Base-by-base conservation (phyloP, 2,888 invertebrate genomes). In the Polyommatus iphigenia region DNA sequence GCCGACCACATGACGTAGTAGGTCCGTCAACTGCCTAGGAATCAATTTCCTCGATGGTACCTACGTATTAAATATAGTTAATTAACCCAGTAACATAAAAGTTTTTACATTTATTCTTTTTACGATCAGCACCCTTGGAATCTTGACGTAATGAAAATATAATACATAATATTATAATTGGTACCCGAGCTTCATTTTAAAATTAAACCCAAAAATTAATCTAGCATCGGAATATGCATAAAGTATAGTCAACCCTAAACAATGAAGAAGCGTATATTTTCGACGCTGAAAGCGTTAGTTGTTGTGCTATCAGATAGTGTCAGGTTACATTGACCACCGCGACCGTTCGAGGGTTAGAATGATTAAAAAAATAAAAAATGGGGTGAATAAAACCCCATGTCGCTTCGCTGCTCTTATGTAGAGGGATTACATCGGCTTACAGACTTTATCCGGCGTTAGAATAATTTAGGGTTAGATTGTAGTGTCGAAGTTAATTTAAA, bases 251-350 rank as follows among this genome's bases (percentile, higher is more conserved):
- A 67, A 29, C 62, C 67, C 67, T 29, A 15, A 20, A 59, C 24
- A 62, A 59, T 10, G 67, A 67, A 29, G 67, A 15, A 75, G 78
- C 81, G 78, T 80, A 79, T 82, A 78, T 80, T 82, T 81, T 78
- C 78, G 79, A 81, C 79, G 78, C 77, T 81, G 79, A 82, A 81
- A 78, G 81, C 77, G 77, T 78, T 79, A 76, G 80, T 79, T 78
- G 81, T 81, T 81, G 78, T 76, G 78, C 78, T 78, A 80, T 81
- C 78, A 73, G 79, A 78, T 80, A 85, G 88, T 89, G 87, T 90
- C 86, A 85, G 85, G 85, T 91, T 90, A 87, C 89, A 84, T 84
- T 91, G 92, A 91, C 91, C 91, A 87, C 84, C 82, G 84, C 85
- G 62, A 62, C 62, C 62, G 67, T 85, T 86, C 82, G 83, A 89